phyloP scores from a whole-genome alignment of 64 coral and sea anemone genomes.

The Platygyra sinensis region DNA sequence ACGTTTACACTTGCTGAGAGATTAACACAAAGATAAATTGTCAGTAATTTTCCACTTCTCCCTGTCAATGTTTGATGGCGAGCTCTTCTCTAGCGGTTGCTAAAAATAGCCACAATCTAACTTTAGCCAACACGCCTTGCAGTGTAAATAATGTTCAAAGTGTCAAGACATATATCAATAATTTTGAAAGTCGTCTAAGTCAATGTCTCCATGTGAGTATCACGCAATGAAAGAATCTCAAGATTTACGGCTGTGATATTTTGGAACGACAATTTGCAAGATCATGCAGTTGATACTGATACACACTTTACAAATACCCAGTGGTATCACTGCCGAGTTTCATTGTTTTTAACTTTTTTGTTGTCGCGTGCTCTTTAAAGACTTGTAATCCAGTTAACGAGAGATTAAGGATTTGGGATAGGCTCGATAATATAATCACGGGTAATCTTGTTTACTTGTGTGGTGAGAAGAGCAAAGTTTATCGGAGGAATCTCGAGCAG shows the following conservation, averaged over 20 bases:
- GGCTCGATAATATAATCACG: not conserved
- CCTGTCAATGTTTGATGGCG: not conserved
- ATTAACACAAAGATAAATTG: not conserved
- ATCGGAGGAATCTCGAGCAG: too few relatives aligned
- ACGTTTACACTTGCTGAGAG: not conserved
- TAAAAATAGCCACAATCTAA: not conserved
- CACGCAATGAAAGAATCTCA: conserved; percentile 29
- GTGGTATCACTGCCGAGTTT: not conserved
- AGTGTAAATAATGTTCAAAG: conserved; percentile 3
- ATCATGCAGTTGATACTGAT: not conserved
- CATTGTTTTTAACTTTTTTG: too few relatives aligned
- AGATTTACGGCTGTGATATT: not conserved
- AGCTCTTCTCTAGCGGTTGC: not conserved
- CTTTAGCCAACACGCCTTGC: not conserved
- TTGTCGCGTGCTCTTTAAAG: not conserved
- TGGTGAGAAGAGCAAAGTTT: not conserved
- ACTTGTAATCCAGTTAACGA: conserved; percentile 7
- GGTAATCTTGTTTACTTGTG: not conserved
- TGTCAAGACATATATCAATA: conserved; percentile 47
- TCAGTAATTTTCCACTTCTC: conserved; percentile 1
- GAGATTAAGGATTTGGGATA: not conserved
- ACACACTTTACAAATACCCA: not conserved
- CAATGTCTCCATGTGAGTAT: not conserved
- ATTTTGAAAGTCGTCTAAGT: not conserved
- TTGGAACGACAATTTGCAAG: not conserved